Evolutionary conservation across 2,888 invertebrate genomes (phyloP).

Genomic region (Ornithoptera alexandrae): DNA sequence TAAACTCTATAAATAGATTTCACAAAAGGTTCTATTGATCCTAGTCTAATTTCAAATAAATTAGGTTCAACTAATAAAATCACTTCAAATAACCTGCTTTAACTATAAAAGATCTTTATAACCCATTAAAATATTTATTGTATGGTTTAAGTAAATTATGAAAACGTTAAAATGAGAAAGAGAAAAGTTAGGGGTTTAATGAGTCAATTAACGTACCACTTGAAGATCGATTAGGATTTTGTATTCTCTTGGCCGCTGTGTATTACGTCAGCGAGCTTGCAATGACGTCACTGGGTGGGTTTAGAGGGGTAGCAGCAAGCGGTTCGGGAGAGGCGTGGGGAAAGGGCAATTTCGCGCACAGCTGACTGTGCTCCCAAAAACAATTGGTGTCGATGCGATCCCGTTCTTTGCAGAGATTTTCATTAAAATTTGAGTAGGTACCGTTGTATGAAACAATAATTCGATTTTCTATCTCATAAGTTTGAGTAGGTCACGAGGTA

Average conservation of each 20-base stretch:
- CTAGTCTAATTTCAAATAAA: too few species aligned
- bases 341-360: conserved; percentile 66
- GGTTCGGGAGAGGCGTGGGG: conserved; percentile 46
- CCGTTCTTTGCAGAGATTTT: conserved; percentile 29
- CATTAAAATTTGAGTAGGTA: conserved; percentile 29
- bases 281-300: conserved; percentile 66
- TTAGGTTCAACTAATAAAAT: too few species aligned
- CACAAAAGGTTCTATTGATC: too few species aligned
- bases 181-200: background rate
- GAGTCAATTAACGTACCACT: conserved; percentile 14
- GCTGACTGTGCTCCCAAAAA: conserved; percentile 65
- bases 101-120: too few species aligned
- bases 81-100: too few species aligned
- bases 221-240: conserved; percentile 66
- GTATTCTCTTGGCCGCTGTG: conserved; percentile 56
- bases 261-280: conserved; percentile 68
- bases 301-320: conserved; percentile 42
- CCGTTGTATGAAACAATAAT: background rate
- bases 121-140: too few species aligned
- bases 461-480: background rate
- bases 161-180: background rate
- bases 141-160: background rate
- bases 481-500: background rate
- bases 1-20: conserved; percentile 1
- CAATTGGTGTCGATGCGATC: conserved; percentile 41